Conservation (phyloP, 2,113 vertebrate genomes). For the Geothlypis trichas region DNA sequence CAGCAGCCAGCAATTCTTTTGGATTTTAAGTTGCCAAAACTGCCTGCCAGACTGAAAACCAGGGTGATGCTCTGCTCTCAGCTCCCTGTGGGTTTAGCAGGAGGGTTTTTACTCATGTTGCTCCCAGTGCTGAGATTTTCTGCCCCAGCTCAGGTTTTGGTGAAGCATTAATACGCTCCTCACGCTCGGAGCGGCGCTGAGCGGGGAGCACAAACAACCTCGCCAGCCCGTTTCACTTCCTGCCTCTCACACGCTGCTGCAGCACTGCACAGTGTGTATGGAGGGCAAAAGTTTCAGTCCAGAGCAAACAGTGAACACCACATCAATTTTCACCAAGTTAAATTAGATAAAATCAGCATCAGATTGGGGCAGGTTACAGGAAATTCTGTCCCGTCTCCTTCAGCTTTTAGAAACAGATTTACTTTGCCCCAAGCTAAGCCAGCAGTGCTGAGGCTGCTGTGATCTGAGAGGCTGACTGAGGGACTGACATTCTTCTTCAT, state of each 20-base stretch:
- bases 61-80: neutral
- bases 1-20: neutral
- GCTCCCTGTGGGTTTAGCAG: neutral
- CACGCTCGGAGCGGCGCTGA: fast-evolving
- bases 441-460: neutral
- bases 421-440: neutral
- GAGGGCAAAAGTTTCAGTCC: neutral
- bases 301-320: neutral
- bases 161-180: neutral
- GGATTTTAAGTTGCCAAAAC: neutral
- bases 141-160: neutral
- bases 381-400: neutral
- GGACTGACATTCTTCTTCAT: slow-evolving; percentile 23
- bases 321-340: neutral
- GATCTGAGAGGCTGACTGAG: neutral
- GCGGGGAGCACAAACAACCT: neutral
- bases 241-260: neutral
- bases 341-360: neutral
- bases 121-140: neutral
- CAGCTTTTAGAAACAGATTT: slow-evolving; percentile 2
- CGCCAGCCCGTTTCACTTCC: slow-evolving; percentile 51
- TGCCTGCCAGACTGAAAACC: neutral
- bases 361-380: neutral
- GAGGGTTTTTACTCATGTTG: fast-evolving
- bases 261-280: fast-evolving